Evolutionary conservation across 2,113 vertebrate species (phyloP), one percentile per base, ranked within the genome.

Genomic region (Chrysemys picta): DNA sequence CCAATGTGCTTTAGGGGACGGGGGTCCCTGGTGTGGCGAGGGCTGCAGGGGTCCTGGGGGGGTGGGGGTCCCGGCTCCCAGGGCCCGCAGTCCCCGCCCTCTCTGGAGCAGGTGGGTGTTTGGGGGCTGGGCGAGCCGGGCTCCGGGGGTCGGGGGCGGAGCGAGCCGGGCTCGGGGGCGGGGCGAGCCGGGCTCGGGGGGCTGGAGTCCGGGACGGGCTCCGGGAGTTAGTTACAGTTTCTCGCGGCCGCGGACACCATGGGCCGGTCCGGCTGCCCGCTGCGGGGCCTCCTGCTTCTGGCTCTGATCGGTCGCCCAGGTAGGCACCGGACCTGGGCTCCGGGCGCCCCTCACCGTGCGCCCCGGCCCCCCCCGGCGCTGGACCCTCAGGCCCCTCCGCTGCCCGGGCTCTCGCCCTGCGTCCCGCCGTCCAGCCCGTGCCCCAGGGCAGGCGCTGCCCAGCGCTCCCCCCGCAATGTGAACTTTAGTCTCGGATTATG

Each of bases 191-290:
- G 59, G 56, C 22, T 25, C 56, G 56, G 56, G 56, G 54, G 56
- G 56, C 56, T 52, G 52, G 56, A 57, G 56, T 24, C 94, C 59
- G 91, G 95, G 97, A 95, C 92, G 22, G 49, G 47, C 50, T 93
- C 96, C 96, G 95, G 96, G 87, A 94, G 94, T 94, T 97, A 96
- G 95, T 96, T 92, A 5, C 59, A 35, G 12, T 13, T 29, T 13
- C 59, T 35, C 59, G 2, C 59, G 57, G 57, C 25, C 29, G 59
- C 59, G 25, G 59, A 6, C 59, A 31, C 27, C 27, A 62, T 62
- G 59, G 59, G 59, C 59, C 59, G 6, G 12, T 8, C 14, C 35
- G 16, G 16, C 62, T 19, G 62, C 16, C 62, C 16, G 35, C 62
- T 69, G 35, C 62, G 62, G 35, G 35, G 62, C 62, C 0, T 85